Evolutionary conservation across 2,113 vertebrate genomes (phyloP), one percentile per base, ranked within the genome.

Genomic region (Pluvialis apricaria): DNA sequence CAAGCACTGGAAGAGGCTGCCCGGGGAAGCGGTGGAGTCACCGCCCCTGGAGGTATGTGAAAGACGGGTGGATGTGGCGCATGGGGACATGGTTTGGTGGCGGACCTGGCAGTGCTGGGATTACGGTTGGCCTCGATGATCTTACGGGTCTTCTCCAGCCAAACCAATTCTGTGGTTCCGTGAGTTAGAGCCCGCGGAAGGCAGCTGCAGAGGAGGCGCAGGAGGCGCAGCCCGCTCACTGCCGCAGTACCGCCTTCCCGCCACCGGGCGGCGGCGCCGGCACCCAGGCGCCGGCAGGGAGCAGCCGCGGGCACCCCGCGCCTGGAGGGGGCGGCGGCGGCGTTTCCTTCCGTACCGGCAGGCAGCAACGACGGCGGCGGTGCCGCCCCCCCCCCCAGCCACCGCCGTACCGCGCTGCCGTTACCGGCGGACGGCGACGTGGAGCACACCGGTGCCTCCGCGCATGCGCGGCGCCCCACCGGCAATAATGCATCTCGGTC

Each of bases 151-250:
- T 34, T 55, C 22, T 9, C 31, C 31, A 61, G 11, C 14, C 44
- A 1, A 5, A 38, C 5, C 4, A 11, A 17, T 49, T 47, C 54
- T 5, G n/a, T 12, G 64, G 12, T 4, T 18, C 34, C 13, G 15
- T 42, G 42, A 42, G 15, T 9, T 4, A 14, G 12, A 14, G 20
- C 15, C 34, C 14, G 3, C 19, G 36, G 47, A 1, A 4, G 1
- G 15, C 24, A 22, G 10, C 54, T 1, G 17, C 18, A 4, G n/a
- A 9, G 38, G 12, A 5, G 47, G 5, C 28, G 0, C 31, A 0
- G n/a, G 26, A 0, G 9, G 25, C 0, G 10, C 9, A 5, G 9
- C 2, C 0, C 73, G 0, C 2, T 1, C 73, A 0, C 42, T 36
- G 32, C 45, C 36, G 1, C 73, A 1, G 36, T 34, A 28, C 45